Evolutionary conservation across 2,113 vertebrate genomes (phyloP).

Genomic region (Aptenodytes patagonicus): DNA sequence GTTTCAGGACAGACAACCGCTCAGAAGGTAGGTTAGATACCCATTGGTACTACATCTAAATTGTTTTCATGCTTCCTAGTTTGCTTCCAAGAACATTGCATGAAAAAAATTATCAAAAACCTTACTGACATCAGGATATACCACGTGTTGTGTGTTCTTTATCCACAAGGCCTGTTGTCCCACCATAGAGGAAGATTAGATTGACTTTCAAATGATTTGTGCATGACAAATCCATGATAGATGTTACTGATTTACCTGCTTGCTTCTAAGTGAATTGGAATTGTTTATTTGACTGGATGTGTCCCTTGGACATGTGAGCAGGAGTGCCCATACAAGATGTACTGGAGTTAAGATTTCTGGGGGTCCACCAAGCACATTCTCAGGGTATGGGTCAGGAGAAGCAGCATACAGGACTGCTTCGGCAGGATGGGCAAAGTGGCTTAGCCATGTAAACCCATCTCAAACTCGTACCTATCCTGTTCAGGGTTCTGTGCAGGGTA

Average conservation of each 20-base stretch:
- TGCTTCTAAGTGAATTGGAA: background rate
- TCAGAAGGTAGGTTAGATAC: background rate
- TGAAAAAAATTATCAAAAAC: background rate
- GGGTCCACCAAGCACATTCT: background rate
- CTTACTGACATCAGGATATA: background rate
- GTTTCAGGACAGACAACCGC: background rate
- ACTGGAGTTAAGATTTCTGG: background rate
- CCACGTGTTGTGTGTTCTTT: background rate
- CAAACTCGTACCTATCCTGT: fast-evolving
- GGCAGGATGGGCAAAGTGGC: background rate
- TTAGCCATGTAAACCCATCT: background rate
- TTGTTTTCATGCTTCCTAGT: background rate
- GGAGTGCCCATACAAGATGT: background rate
- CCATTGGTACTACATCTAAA: background rate
- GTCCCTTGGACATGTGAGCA: background rate
- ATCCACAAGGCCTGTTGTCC: background rate
- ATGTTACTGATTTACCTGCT: background rate
- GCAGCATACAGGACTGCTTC: background rate
- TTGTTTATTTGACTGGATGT: background rate
- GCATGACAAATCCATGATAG: background rate
- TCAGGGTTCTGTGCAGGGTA: background rate
- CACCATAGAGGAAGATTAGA: background rate
- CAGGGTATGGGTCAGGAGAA: background rate
- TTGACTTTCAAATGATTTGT: background rate
- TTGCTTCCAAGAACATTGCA: background rate